Evolutionary conservation across 2,797 vertebrate species (phyloP), one percentile per base, ranked within the genome.

Genomic region (Schizothorax lantsangensis): DNA sequence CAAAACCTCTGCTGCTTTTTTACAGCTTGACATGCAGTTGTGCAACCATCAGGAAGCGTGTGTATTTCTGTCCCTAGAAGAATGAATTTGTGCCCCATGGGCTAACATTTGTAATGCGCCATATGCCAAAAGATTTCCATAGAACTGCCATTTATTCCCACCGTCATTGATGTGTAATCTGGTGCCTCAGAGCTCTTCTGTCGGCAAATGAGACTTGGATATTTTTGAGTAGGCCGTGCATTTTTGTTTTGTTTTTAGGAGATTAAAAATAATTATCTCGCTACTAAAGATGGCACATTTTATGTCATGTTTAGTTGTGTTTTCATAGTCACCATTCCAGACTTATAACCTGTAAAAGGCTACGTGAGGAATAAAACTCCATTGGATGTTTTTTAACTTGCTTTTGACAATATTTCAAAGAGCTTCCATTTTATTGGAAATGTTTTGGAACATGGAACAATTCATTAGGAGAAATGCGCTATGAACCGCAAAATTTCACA

Each of bases 71-170:
- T 78, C 47, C 57, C 33, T 78, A 38, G 11, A 26, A 30, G 59
- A n/a, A 43, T 75, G 10, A 17, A 54, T 75, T 40, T 45, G 79
- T 85, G 83, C 69, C 81, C 69, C 8, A 19, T 83, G 69, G 81
- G 69, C 11, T 83, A 6, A 74, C 52, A 64, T 66, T 62, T 49
- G 12, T 64, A 52, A 77, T 1, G 0, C 3, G 7, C 26, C 19
- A 23, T 64, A 75, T 64, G 43, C 30, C 30, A 47, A 52, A 84
- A 77, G 14, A 40, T 68, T 40, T 84, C 57, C 62, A 12, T 4
- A 49, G 40, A 84, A 66, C 14, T 59, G 52, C 10, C 71, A 83
- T 64, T 83, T 21, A 38, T 77, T 64, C 57, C 59, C 10, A 40
- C 11, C 49, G 23, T 59, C 17, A 71, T 5, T 66, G 54, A 83